These are phyloP conservation scores for Pipa parva DNA, from an alignment of 2,113 vertebrate genomes.

Conservation along the genomic window DNA sequence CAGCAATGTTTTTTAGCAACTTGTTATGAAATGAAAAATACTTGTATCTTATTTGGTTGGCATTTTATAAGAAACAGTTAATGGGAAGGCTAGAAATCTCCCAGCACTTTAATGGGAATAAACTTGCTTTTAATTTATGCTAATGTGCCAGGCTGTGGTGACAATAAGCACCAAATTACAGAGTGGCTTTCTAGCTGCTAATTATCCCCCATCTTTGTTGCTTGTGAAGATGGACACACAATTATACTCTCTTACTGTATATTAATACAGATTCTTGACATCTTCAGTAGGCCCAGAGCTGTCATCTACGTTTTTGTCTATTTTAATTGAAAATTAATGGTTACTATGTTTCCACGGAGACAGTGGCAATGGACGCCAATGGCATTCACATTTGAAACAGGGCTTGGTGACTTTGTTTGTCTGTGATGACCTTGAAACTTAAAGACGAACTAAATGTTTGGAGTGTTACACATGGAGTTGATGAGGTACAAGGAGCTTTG, in stretches of 20 bases:
- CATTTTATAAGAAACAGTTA: constrained; percentile 74
- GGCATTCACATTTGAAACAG: constrained; percentile 83
- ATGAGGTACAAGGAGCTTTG: too few species aligned
- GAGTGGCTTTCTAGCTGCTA: constrained; percentile 83
- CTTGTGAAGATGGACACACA: constrained; percentile 94
- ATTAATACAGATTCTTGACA: constrained; percentile 99
- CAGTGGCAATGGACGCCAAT: constrained; percentile 84
- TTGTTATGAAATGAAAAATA: background rate
- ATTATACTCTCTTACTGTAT: constrained; percentile 99
- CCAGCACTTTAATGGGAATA: constrained; percentile 79
- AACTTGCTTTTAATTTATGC: constrained; percentile 83
- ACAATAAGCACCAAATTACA: constrained; percentile 84
- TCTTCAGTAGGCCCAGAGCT: constrained; percentile 98
- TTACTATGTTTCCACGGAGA: constrained; percentile 97
- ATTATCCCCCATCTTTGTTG: constrained; percentile 81
- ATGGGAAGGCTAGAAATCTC: constrained; percentile 72
- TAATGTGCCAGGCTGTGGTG: constrained; percentile 80
- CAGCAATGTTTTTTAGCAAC: too few species aligned
- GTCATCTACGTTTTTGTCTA: constrained; percentile 99
- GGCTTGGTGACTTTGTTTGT: constrained; percentile 96
- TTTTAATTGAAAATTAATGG: constrained; percentile 99
- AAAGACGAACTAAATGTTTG: constrained; percentile 69
- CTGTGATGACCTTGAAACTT: constrained; percentile 97
- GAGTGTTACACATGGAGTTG: constrained; percentile 10
- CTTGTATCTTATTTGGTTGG: constrained; percentile 21